phyloP scores from a whole-genome alignment of 2,797 vertebrate genomes.

The Sebastes glaucus region DNA sequence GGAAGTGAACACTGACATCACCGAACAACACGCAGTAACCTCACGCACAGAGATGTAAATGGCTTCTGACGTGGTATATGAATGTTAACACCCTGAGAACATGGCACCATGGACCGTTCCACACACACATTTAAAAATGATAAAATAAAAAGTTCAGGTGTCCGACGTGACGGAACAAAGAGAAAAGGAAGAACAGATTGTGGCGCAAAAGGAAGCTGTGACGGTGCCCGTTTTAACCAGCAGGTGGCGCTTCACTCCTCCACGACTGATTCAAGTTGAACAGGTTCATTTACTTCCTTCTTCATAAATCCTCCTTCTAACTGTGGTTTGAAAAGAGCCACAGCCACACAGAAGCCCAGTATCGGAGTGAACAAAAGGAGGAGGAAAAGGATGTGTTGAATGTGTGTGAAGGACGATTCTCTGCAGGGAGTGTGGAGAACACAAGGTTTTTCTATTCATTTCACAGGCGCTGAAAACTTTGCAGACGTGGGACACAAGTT shows the following conservation, averaged over 20 bases:
- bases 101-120: constrained; percentile 42
- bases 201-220: constrained; percentile 2
- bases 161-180: not conserved
- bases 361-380: not conserved
- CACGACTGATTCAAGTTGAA: not conserved
- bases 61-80: constrained; percentile 16
- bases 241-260: constrained; percentile 55
- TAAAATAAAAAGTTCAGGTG: not conserved
- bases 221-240: constrained; percentile 38
- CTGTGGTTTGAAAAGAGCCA: not conserved
- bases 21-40: constrained; percentile 21
- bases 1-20: constrained; percentile 38
- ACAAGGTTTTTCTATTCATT: constrained; percentile 6
- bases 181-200: not conserved
- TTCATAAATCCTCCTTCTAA: constrained; percentile 10
- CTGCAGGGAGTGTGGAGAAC: constrained; percentile 4
- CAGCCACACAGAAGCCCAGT: not conserved
- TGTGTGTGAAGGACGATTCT: constrained; percentile 12
- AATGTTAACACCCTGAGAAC: constrained; percentile 68
- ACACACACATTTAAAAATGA: constrained; percentile 4
- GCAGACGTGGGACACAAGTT: constrained; percentile 22
- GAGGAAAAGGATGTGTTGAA: constrained; percentile 8
- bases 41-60: constrained; percentile 20
- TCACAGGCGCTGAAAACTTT: not conserved
- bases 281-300: not conserved